Conservation (phyloP, 64 coral and sea anemone genomes). For the Exaiptasia diaphana region DNA sequence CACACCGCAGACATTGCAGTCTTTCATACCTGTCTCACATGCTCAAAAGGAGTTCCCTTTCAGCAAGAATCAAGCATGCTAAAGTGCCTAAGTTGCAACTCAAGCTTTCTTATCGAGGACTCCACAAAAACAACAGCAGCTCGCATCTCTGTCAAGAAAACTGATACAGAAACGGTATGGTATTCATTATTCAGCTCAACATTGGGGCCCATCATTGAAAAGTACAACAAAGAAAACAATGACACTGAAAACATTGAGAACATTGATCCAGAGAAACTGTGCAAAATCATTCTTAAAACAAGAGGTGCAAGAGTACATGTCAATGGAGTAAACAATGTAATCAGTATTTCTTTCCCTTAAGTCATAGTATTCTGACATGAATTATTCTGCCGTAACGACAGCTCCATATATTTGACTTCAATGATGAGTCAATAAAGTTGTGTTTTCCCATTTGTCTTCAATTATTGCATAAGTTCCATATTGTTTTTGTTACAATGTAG, state of each 20-base stretch:
- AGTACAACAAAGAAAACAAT: constrained; percentile 49
- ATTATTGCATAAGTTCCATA: no score
- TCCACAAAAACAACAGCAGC: constrained; percentile 28
- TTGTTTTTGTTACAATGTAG: no score
- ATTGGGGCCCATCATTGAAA: constrained; percentile 34
- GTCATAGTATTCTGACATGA: no score
- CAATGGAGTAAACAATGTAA: constrained; percentile 44
- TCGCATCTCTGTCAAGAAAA: constrained; percentile 8
- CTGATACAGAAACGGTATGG: background rate
- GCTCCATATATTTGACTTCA: no score
- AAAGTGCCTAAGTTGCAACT: constrained; percentile 41
- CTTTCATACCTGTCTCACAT: constrained; percentile 44
- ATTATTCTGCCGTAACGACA: no score
- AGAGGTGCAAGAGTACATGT: constrained; percentile 31
- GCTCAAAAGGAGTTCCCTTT: constrained; percentile 51
- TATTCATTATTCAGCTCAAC: constrained; percentile 67
- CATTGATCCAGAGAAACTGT: constrained; percentile 54
- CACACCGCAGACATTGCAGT: constrained; percentile 41
- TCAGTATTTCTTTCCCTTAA: constrained; percentile 46
- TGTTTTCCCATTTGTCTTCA: no score
- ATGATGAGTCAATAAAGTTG: no score
- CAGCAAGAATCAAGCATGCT: constrained; percentile 43
- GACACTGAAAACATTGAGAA: no score
- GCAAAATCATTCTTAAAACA: constrained; percentile 26
- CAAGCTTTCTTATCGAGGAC: constrained; percentile 44